Evolutionary conservation across 2,113 vertebrate species (phyloP).

Genomic region (Microcebus griseorufus): DNA sequence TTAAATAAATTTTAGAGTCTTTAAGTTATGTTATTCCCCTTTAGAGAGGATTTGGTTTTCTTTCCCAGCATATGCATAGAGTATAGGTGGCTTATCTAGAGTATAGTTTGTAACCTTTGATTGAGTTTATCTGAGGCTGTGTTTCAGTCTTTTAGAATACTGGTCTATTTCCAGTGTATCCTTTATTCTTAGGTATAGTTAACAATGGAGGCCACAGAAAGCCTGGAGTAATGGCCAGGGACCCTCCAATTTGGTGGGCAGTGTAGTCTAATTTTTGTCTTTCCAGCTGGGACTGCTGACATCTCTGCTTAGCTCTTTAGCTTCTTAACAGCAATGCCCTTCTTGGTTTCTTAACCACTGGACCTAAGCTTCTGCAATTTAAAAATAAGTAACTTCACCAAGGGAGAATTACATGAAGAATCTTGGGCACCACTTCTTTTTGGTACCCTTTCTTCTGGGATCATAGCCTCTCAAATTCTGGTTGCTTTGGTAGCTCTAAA

Average conservation of each 20-base stretch:
- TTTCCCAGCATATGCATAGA: background rate
- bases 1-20: background rate
- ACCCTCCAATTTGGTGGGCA: background rate
- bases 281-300: background rate
- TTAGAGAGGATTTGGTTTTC: background rate
- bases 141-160: background rate
- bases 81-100: background rate
- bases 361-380: background rate
- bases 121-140: background rate
- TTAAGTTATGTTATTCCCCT: background rate
- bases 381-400: background rate
- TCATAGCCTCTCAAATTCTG: no score
- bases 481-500: no score
- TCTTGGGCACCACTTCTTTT: background rate
- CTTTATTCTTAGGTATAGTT: background rate
- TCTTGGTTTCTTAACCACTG: background rate
- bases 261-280: background rate
- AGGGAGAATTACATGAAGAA: background rate
- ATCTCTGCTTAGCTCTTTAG: background rate
- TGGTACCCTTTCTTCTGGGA: no score
- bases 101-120: background rate
- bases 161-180: background rate
- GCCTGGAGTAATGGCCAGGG: background rate
- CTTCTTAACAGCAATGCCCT: background rate
- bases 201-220: background rate